Percentiles rank a stretch among this genome's conserved stretches.
Conservation (phyloP, 2,888 invertebrate genomes). For the Xestobium rufovillosum region DNA sequence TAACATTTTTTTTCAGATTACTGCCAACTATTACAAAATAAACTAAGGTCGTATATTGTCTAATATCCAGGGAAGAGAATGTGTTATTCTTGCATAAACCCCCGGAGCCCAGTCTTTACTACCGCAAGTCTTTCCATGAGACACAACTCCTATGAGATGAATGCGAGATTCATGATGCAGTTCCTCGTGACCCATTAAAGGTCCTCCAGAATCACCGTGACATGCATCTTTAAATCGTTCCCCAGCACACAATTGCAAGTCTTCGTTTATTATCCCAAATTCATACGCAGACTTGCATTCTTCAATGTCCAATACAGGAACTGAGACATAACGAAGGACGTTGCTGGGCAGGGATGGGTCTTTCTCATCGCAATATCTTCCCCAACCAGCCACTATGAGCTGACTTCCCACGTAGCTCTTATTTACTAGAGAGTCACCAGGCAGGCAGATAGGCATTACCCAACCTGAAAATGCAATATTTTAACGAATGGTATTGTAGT, state of each 20-base stretch:
- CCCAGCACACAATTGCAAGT: slow-evolving; percentile 57
- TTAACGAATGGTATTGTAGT: too few species aligned
- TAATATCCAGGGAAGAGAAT: slow-evolving; percentile 55
- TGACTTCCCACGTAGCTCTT: slow-evolving; percentile 39
- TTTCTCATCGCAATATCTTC: slow-evolving; percentile 27
- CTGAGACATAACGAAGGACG: neutral
- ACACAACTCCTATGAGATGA: slow-evolving; percentile 53
- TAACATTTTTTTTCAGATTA: too few species aligned
- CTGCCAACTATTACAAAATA: too few species aligned
- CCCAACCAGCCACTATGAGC: slow-evolving; percentile 51
- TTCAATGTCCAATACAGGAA: neutral
- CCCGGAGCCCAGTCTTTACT: slow-evolving; percentile 51
- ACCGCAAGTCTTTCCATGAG: slow-evolving; percentile 51
- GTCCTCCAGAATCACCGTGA: slow-evolving; percentile 57
- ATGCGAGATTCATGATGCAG: slow-evolving; percentile 39
- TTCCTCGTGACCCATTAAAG: slow-evolving; percentile 45
- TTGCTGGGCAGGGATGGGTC: slow-evolving; percentile 22
- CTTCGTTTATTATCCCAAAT: slow-evolving; percentile 41
- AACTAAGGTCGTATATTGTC: too few species aligned
- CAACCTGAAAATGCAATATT: slow-evolving; percentile 42
- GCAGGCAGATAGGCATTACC: slow-evolving; percentile 53
- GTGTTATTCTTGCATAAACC: slow-evolving; percentile 53
- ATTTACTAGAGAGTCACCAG: slow-evolving; percentile 39
- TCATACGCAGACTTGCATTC: slow-evolving; percentile 26
- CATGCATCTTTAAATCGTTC: slow-evolving; percentile 54